phyloP scores from a whole-genome alignment of 2,797 vertebrate species.

The Buphagus erythrorhynchus region DNA sequence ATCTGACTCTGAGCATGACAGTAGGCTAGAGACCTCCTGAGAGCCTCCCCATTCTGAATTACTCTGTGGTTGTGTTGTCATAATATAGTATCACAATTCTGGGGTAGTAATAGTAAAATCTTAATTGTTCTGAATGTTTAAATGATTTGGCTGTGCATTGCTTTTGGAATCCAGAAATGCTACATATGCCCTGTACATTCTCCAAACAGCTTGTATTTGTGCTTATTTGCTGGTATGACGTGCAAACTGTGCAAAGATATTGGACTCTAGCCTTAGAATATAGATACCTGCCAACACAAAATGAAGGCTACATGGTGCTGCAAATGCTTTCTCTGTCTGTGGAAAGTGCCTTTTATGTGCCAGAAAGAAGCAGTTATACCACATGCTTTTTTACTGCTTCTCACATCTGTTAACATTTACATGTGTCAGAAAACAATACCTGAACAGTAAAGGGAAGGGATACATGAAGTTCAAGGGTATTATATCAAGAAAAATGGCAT shows the following conservation, averaged over 20 bases:
- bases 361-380: slow-evolving; percentile 62
- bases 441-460: slow-evolving; percentile 40
- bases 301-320: slow-evolving; percentile 43
- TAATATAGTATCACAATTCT: neutral
- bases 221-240: slow-evolving; percentile 62
- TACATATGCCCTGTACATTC: slow-evolving; percentile 21
- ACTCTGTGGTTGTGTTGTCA: neutral
- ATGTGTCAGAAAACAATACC: slow-evolving; percentile 65
- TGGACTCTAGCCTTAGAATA: slow-evolving; percentile 45
- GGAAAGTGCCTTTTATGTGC: slow-evolving; percentile 51
- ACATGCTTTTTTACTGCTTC: slow-evolving; percentile 46
- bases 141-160: slow-evolving; percentile 1
- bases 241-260: slow-evolving; percentile 66
- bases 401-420: slow-evolving; percentile 67
- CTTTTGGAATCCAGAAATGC: slow-evolving; percentile 40
- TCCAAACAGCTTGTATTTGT: slow-evolving; percentile 66
- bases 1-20: neutral
- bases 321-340: slow-evolving; percentile 56
- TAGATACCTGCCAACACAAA: slow-evolving; percentile 66
- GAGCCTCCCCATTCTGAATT: neutral
- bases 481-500: slow-evolving; percentile 7
- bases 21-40: neutral
- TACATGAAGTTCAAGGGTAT: slow-evolving; percentile 37
- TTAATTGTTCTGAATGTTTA: slow-evolving; percentile 36
- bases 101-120: neutral